A percentile compares a stretch with the other conserved stretches of the same genome.
Conservation (phyloP, 2,797 vertebrate species). For the Monodelphis domestica region DNA sequence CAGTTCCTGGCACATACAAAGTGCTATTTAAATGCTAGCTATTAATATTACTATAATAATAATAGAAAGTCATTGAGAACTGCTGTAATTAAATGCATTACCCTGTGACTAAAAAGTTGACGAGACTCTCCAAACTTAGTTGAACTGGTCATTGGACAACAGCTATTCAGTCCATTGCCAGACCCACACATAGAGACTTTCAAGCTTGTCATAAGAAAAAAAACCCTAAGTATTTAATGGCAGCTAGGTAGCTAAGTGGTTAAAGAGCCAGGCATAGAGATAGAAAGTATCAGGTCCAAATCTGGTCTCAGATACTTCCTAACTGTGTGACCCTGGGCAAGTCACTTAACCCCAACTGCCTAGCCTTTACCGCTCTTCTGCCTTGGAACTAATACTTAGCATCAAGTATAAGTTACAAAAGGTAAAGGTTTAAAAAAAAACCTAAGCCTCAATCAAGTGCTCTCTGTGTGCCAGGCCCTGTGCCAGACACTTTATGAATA, state of each 20-base stretch:
- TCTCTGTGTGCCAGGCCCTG: not conserved
- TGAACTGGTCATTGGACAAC: not conserved
- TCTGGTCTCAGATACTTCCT: too few species aligned
- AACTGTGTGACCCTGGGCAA: too few species aligned
- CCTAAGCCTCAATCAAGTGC: not conserved
- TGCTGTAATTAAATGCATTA: not conserved
- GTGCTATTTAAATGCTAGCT: not conserved
- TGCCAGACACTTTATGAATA: not conserved
- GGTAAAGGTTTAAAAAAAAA: too few species aligned
- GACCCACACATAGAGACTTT: not conserved
- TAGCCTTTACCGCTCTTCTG: too few species aligned
- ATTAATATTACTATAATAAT: not conserved
- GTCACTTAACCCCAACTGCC: too few species aligned
- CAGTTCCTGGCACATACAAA: not conserved
- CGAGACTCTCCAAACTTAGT: not conserved
- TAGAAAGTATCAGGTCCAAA: too few species aligned
- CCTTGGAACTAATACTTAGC: too few species aligned
- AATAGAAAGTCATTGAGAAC: not conserved
- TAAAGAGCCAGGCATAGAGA: too few species aligned
- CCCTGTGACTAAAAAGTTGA: not conserved
- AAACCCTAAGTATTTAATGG: not conserved
- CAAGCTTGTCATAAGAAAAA: not conserved
- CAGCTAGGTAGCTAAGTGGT: too few species aligned
- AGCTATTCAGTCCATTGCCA: not conserved
- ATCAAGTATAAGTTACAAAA: too few species aligned